Evolutionary conservation across 2,113 vertebrate genomes (phyloP).

Genomic region (Mirza zaza): DNA sequence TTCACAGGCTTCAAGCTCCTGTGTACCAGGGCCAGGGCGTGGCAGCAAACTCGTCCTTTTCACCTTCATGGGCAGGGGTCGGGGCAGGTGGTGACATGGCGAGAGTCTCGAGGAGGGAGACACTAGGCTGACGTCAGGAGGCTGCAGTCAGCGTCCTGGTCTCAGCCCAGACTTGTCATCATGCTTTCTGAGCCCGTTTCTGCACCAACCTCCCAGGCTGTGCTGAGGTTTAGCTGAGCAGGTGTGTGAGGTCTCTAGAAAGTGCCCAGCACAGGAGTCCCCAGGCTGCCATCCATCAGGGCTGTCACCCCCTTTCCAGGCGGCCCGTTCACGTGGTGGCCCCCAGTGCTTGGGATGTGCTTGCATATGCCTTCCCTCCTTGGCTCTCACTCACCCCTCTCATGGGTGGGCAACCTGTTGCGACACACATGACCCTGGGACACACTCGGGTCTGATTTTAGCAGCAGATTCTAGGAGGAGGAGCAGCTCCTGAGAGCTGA

Average conservation of each 20-base stretch:
- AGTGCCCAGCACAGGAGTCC: background rate
- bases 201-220: background rate
- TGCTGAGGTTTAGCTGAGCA: background rate
- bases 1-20: background rate
- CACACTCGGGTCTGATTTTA: background rate
- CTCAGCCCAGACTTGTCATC: background rate
- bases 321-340: background rate
- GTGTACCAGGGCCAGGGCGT: background rate
- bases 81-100: background rate
- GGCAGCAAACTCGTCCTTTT: background rate
- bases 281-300: rapidly evolving
- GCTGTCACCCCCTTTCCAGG: background rate
- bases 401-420: background rate
- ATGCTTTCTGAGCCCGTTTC: background rate
- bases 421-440: no score
- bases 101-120: rapidly evolving
- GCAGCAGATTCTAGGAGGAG: background rate
- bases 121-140: no score
- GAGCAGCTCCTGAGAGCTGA: background rate
- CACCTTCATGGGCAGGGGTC: background rate
- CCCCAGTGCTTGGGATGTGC: background rate
- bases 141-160: rapidly evolving
- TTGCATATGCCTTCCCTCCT: background rate
- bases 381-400: background rate
- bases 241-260: background rate